Base-by-base conservation (phyloP, 2,797 vertebrate genomes). In the Podargus strigoides region DNA sequence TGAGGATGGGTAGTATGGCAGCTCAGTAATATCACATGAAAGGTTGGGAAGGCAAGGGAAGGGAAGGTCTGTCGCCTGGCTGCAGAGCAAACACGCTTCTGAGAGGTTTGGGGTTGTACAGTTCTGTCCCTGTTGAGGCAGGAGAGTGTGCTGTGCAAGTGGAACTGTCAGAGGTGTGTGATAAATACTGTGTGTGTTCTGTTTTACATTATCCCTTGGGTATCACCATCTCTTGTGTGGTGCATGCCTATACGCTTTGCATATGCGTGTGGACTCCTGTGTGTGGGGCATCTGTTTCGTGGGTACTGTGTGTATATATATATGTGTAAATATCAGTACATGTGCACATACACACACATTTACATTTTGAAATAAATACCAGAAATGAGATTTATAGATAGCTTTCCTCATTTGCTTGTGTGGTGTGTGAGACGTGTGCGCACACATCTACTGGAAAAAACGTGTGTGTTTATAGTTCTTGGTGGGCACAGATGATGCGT, bases 301-400 rank as follows among this genome's bases (percentile, higher is more conserved):
- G 94, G 94, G 88, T 89, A 89, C 78, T 41, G 32, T 95, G 92
- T 92, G 89, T 90, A 42, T 96, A 92, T 83, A 82, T 85, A 47
- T 86, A 41, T 74, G 92, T 93, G 73, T 94, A 90, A 95, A 94
- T 86, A 94, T 55, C 91, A 91, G 82, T 81, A 41, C 73, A 69
- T 91, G 91, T 94, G 93, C 94, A 94, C 80, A 32, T 69, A 91
- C 85, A 93, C 89, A 96, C 81, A 96, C 85, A 92, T 95, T 94
- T 80, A 81, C 94, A 69, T 88, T 84, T 84, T 72, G 68, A 94
- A 93, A 88, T 86, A 94, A 93, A 96, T 82, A 90, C 58, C 87
- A 94, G 93, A n/a, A 63, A 94, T 62, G 76, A 88, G 73, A 41
- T 88, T 74, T 88, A 72, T 94, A 93, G 87, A 66, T 34, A 63